These are phyloP conservation scores for Colostygia pectinataria DNA, from an alignment of 2,888 invertebrate species.

Conservation along the genomic window DNA sequence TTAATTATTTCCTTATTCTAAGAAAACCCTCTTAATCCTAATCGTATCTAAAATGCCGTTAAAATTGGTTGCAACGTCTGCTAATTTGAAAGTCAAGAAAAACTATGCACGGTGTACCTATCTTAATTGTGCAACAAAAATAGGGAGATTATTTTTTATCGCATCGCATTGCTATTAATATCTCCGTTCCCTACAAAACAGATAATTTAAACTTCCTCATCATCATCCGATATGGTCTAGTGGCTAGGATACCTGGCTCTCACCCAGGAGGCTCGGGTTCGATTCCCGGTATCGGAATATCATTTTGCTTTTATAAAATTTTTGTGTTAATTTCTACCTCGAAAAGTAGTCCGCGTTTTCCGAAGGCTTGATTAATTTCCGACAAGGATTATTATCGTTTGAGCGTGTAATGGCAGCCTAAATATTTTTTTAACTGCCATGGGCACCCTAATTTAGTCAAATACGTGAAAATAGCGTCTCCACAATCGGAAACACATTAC, in stretches of 20 bases:
- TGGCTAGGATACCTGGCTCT: constrained; percentile 89
- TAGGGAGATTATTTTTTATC: neutral
- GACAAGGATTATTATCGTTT: too few species aligned
- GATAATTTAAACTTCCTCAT: accelerated
- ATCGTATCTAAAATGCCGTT: too few species aligned
- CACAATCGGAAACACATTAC: constrained; percentile 66
- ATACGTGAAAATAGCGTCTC: constrained; percentile 44
- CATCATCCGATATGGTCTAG: constrained; percentile 82
- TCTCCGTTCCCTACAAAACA: neutral
- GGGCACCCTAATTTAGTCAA: constrained; percentile 12
- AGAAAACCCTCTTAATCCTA: too few species aligned
- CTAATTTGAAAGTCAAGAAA: too few species aligned
- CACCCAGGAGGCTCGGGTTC: constrained; percentile 86
- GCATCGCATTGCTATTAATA: neutral
- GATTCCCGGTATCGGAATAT: constrained; percentile 83
- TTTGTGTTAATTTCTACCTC: neutral
- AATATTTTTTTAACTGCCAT: too few species aligned
- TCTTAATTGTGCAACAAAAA: too few species aligned
- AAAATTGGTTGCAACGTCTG: too few species aligned
- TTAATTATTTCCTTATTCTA: too few species aligned
- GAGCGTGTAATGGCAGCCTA: too few species aligned
- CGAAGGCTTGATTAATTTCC: too few species aligned
- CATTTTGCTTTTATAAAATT: constrained; percentile 40
- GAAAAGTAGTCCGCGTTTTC: neutral
- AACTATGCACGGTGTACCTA: too few species aligned